Evolutionary conservation across 1,140 invertebrate genomes (phyloP), one percentile per base, ranked within the genome.

Genomic region (Drosophila suzukii): DNA sequence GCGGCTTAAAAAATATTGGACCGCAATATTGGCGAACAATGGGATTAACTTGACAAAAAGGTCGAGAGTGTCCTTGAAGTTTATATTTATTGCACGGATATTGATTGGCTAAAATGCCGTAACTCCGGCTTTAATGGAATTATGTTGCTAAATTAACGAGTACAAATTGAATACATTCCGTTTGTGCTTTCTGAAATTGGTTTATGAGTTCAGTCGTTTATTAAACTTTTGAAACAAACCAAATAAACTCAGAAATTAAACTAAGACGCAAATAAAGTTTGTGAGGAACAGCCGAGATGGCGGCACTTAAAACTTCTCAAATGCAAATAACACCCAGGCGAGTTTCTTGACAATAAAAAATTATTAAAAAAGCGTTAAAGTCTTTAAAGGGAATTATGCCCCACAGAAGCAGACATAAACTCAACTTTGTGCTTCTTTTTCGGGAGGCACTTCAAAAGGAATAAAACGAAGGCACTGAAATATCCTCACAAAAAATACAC

Each of bases 291-390:
- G 11, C 47, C 36, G 47, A 43, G 17, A 13, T 60, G 63, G 38
- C 15, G 57, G 63, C 67, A 71, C 66, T 74, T 74, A 60, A 61
- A 79, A 57, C 77, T 75, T 71, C 58, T 43, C 56, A 53, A 78
- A 86, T 62, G 59, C 72, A 62, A 65, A 63, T 55, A 63, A 56
- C 30, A 17, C 44, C 49, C 38, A 57, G 66, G 53, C 53, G 49
- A 36, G 44, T 76, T 58, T 78, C 57, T 71, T 54, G 74, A 71
- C 78, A 85, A 81, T 85, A 85, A 85, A 78, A 84, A 78, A 86
- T 85, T 82, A 86, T 88, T 79, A 83, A 88, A 88, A 83, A 79
- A 68, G 66, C 83, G 75, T 88, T 89, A 83, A 88, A 79, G 79
- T 86, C 75, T 79, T 86, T 86, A 76, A 75, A 77, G 75, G 53